phyloP scores from a whole-genome alignment of 2,797 vertebrate species.

The Sebastiscus tertius region DNA sequence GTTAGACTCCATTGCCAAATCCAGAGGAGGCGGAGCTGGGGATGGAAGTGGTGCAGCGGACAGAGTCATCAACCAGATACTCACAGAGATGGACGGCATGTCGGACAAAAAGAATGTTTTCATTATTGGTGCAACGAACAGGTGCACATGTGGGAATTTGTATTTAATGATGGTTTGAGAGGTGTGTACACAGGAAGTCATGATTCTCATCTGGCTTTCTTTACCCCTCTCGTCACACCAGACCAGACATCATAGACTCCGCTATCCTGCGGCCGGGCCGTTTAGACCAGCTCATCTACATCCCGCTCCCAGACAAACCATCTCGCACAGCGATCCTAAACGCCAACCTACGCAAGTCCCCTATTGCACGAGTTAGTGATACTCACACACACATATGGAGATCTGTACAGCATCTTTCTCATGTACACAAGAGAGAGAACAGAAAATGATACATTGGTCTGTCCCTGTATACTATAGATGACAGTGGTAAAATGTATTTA shows the following conservation, averaged over 20 bases:
- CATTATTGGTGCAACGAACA: constrained; percentile 96
- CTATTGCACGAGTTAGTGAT: constrained; percentile 57
- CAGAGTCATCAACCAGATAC: constrained; percentile 95
- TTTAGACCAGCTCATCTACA: constrained; percentile 95
- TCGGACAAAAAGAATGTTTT: constrained; percentile 97
- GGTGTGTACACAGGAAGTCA: neutral
- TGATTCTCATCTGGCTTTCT: neutral
- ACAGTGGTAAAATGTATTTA: neutral
- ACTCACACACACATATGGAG: neutral
- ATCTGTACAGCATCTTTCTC: neutral
- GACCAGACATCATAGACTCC: constrained; percentile 95
- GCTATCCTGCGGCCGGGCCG: constrained; percentile 94
- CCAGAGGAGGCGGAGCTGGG: constrained; percentile 91
- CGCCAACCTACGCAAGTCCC: constrained; percentile 91
- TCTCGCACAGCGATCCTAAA: constrained; percentile 86
- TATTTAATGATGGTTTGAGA: neutral
- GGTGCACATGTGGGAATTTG: constrained; percentile 18
- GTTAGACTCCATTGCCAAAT: constrained; percentile 95
- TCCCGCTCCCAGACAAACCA: constrained; percentile 90
- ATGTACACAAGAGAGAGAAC: neutral
- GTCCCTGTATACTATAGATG: neutral
- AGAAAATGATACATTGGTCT: neutral
- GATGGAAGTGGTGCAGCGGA: constrained; percentile 95
- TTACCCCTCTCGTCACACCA: constrained; percentile 16
- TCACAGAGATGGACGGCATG: constrained; percentile 98